Evolutionary conservation across 2,113 vertebrate genomes (phyloP).

Genomic region (Onychorhynchus coronatus): DNA sequence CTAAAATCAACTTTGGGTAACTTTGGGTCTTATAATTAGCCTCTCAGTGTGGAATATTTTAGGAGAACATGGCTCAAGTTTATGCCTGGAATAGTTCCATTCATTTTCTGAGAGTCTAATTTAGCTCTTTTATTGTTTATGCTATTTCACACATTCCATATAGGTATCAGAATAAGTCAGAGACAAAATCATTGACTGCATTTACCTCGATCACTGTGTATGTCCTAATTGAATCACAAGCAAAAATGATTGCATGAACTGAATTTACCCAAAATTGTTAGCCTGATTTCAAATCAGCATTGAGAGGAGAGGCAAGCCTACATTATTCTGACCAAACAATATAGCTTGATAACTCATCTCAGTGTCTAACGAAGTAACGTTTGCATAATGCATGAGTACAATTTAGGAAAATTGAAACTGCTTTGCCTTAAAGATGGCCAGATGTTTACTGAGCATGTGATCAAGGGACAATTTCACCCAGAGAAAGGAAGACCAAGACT

Average conservation of each 20-base stretch:
- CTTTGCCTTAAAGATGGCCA: constrained; percentile 30
- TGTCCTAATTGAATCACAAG: constrained; percentile 46
- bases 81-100: background rate
- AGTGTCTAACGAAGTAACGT: constrained; percentile 25
- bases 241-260: constrained; percentile 39
- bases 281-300: constrained; percentile 48
- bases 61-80: background rate
- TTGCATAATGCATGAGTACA: constrained; percentile 45
- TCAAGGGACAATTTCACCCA: background rate
- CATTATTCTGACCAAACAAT: constrained; percentile 64
- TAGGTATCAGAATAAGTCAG: constrained; percentile 2
- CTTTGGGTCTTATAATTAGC: constrained; percentile 5
- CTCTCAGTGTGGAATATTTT: background rate
- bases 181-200: background rate
- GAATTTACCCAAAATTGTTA: constrained; percentile 25
- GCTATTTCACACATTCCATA: background rate
- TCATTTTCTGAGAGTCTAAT: constrained; percentile 8
- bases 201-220: constrained; percentile 11
- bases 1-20: background rate
- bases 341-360: constrained; percentile 45
- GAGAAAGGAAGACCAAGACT: background rate
- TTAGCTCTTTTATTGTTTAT: constrained; percentile 31
- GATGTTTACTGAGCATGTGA: constrained; percentile 16
- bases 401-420: constrained; percentile 50
- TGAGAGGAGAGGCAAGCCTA: background rate